Evolutionary conservation across 1,140 invertebrate genomes (phyloP), one percentile per base, ranked within the genome.

Genomic region (Gryon sp.): DNA sequence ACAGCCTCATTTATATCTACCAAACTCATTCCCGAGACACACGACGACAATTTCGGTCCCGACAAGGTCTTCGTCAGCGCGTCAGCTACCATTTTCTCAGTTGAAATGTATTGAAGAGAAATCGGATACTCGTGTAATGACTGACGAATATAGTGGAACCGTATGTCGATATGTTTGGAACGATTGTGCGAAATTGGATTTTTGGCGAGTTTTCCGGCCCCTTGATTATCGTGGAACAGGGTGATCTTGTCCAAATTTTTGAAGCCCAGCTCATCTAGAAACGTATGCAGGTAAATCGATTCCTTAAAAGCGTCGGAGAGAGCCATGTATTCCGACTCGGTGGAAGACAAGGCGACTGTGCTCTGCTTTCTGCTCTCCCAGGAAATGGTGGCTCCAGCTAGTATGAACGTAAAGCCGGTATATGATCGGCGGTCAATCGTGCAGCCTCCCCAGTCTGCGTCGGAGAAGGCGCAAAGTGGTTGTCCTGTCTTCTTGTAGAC

Each of bases 121-220:
- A 82, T 63, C 4, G 22, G n/a, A 0, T 32, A 24, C 7, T 63
- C 45, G 19, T 63, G 20, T 22, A 70, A 28, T 6, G 53, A 32
- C 7, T 78, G 80, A 70, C 83, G 76, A 34, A 82, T 32, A 46
- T 76, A 80, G 55, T 84, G 80, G 30, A 76, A 74, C 12, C 36
- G 28, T 1, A 81, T 59, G 53, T 82, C 82, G 19, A 83, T 83
- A 43, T 84, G 80, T 53, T 83, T 85, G 12, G 34, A 78, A 9
- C 72, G 69, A 32, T 53, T 48, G 52, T 79, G 36, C 52, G 73
- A 46, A 14, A 53, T 12, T 30, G 68, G 43, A 57, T 82, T 57
- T 41, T 70, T 7, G 26, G 43, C 19, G 45, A 48, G 8, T 20
- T 65, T 53, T 15, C 52, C 48, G 8, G 77, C 53, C 15, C 81